Conservation (phyloP, 2,113 vertebrate species). For the Platysternon megacephalum region DNA sequence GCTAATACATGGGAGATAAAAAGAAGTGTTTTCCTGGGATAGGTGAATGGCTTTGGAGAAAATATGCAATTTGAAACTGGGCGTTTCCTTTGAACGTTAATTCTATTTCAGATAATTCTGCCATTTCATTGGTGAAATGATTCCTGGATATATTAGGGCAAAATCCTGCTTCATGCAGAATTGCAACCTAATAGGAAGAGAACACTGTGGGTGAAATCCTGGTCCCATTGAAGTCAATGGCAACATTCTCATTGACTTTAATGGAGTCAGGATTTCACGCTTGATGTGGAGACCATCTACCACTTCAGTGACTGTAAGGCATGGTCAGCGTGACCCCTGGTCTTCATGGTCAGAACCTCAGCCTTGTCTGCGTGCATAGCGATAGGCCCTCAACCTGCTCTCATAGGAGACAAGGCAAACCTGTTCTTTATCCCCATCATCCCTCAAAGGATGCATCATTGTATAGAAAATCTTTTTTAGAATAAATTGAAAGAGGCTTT, state of each 20-base stretch:
- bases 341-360: not conserved
- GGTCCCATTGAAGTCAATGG: not conserved
- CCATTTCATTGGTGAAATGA: not conserved
- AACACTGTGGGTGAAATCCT: not conserved
- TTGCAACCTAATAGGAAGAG: not conserved
- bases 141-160: not conserved
- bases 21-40: not conserved
- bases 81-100: not conserved
- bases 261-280: not conserved
- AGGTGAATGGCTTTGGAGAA: not conserved
- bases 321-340: not conserved
- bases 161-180: not conserved
- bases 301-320: not conserved
- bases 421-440: not conserved
- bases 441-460: not conserved
- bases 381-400: not conserved
- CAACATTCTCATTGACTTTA: not conserved
- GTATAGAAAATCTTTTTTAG: not conserved
- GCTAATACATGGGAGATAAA: not conserved
- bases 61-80: not conserved
- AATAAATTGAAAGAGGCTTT: not conserved
- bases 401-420: not conserved
- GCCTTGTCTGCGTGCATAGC: not conserved
- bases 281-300: not conserved
- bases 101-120: not conserved